Evolutionary conservation across 2,888 invertebrate species (phyloP), one percentile per base, ranked within the genome.

Genomic region (Mylabris sibirica): DNA sequence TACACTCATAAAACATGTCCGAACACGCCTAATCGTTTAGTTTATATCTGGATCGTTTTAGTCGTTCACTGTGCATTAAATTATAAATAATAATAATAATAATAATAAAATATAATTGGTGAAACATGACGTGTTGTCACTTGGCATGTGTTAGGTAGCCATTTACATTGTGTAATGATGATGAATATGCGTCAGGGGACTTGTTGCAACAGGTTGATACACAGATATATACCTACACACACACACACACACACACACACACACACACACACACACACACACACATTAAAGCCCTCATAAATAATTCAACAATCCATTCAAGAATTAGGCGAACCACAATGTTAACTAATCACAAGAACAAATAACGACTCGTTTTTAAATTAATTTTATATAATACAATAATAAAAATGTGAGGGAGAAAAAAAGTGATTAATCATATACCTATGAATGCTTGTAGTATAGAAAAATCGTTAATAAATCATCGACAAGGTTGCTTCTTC

Each of bases 141-240:
- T 60, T 57, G 66, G 68, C 68, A 69, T 70, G 64, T 70, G 70
- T 69, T 68, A 22, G 63, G 68, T 41, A 70, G 69, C 66, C 69
- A 66, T 72, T 72, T 67, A 67, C 72, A 72, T 72, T 70, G 70
- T 65, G 72, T 70, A 72, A 70, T 70, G 65, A 70, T 68, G 72
- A 72, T 72, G 70, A 70, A 72, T 70, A 67, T 69, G 68, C 71
- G 71, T 70, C 70, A 60, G 59, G 64, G 66, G 60, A 70, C 70
- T 66, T 70, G 72, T 63, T 72, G 66, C 67, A 60, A 41, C 63
- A 24, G 26, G 9, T 20, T 49, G 17, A 49, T 20, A 38, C 60
- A 30, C 30, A 30, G 30, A 30, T n/a, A n/a, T n/a, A n/a, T n/a
- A n/a, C n/a, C n/a, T n/a, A 30, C 20, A 20, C 49, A 20, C 20